These are phyloP conservation scores for Salmo trutta DNA, from an alignment of 2,797 vertebrate genomes.

Conservation along the genomic window DNA sequence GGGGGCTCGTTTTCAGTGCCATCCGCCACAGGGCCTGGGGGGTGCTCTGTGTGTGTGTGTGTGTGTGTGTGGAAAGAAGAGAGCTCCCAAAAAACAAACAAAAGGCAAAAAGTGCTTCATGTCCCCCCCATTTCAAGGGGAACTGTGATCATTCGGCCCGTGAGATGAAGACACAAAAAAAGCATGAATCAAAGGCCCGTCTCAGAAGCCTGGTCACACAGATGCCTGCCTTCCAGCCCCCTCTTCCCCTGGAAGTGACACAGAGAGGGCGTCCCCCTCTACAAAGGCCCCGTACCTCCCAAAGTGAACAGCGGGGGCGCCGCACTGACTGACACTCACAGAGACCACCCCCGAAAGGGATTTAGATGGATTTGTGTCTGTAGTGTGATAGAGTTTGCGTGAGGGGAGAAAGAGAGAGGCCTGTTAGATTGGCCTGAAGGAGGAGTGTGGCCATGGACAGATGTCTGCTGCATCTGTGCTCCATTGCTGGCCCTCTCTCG, in stretches of 20 bases:
- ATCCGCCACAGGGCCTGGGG: constrained; percentile 74
- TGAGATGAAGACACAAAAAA: constrained; percentile 58
- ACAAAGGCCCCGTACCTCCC: constrained; percentile 53
- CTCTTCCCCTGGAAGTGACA: neutral
- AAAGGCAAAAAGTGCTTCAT: constrained; percentile 63
- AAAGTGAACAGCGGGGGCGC: constrained; percentile 49
- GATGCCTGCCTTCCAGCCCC: constrained; percentile 57
- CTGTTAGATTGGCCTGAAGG: constrained; percentile 44
- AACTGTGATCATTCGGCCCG: constrained; percentile 70
- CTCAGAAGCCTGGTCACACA: constrained; percentile 58
- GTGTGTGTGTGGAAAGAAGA: constrained; percentile 23
- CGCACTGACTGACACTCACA: constrained; percentile 47
- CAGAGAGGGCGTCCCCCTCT: constrained; percentile 22
- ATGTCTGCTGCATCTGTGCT: constrained; percentile 62
- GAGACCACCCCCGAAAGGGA: constrained; percentile 50
- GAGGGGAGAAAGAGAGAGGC: neutral
- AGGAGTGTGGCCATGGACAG: constrained; percentile 48
- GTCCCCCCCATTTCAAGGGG: constrained; percentile 59
- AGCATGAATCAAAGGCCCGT: constrained; percentile 65
- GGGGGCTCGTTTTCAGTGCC: constrained; percentile 60
- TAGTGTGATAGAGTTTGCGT: constrained; percentile 10
- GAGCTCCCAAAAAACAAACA: constrained; percentile 60
- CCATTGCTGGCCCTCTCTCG: constrained; percentile 16
- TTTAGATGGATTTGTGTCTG: constrained; percentile 9
- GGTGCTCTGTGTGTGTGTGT: constrained; percentile 36